Evolutionary conservation across 2,888 invertebrate genomes (phyloP).

Genomic region (Axea sp.): DNA sequence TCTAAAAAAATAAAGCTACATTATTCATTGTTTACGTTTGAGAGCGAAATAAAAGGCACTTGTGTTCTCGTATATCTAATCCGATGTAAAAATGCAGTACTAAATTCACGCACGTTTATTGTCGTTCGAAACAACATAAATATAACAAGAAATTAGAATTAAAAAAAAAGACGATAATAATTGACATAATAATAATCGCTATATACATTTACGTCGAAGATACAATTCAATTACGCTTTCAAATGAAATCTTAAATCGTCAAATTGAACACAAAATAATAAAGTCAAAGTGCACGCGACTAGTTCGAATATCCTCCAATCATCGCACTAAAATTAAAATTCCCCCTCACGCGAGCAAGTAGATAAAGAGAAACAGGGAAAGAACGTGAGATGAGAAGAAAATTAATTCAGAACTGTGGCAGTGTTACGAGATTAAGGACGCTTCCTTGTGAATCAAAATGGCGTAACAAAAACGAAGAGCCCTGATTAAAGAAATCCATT

Average conservation of each 20-base stretch:
- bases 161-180: slow-evolving; percentile 8
- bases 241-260: slow-evolving; percentile 37
- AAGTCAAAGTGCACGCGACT: neutral
- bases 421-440: slow-evolving; percentile 38
- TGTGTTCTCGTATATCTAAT: slow-evolving; percentile 1
- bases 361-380: neutral
- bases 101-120: slow-evolving; percentile 18
- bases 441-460: slow-evolving; percentile 8
- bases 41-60: slow-evolving; percentile 33
- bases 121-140: slow-evolving; percentile 23
- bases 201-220: slow-evolving; percentile 34
- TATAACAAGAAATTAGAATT: neutral
- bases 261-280: slow-evolving; percentile 16
- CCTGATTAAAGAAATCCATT: no score
- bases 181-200: slow-evolving; percentile 3
- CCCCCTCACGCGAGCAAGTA: slow-evolving; percentile 4
- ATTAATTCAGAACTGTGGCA: slow-evolving; percentile 13
- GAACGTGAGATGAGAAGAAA: neutral
- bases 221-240: slow-evolving; percentile 21
- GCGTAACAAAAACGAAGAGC: neutral
- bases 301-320: slow-evolving; percentile 23
- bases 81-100: slow-evolving; percentile 23
- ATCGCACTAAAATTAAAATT: slow-evolving; percentile 14
- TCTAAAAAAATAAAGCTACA: slow-evolving; percentile 23
- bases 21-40: slow-evolving; percentile 10